phyloP scores from a whole-genome alignment of 2,888 invertebrate species.

The Fragum sueziense region DNA sequence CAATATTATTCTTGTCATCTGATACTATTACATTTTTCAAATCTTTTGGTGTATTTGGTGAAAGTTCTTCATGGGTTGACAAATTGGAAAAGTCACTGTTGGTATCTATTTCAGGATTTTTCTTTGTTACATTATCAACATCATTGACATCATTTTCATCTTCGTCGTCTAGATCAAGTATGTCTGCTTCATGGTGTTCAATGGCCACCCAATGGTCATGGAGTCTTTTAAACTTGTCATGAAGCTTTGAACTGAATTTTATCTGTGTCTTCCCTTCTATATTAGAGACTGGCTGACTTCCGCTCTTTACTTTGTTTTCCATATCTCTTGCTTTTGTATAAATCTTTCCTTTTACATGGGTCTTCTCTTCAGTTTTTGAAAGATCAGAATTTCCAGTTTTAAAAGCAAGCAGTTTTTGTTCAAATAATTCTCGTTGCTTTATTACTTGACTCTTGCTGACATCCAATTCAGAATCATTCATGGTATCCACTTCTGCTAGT shows the following conservation, averaged over 20 bases:
- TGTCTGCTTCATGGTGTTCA: slow-evolving; percentile 53
- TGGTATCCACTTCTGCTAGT: neutral
- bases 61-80: too few relatives aligned
- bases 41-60: too few relatives aligned
- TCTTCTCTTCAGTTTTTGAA: neutral
- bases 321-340: slow-evolving; percentile 32
- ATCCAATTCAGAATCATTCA: neutral
- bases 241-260: slow-evolving; percentile 21
- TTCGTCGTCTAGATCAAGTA: slow-evolving; percentile 47
- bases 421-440: slow-evolving; percentile 14
- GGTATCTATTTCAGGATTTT: too few relatives aligned
- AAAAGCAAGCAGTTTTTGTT: neutral
- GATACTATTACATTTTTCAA: too few relatives aligned
- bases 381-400: neutral
- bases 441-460: neutral
- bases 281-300: neutral
- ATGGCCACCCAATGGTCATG: slow-evolving; percentile 55
- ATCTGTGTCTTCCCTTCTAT: slow-evolving; percentile 8
- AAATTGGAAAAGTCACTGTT: too few relatives aligned
- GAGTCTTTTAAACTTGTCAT: slow-evolving; percentile 50
- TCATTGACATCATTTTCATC: slow-evolving; percentile 13
- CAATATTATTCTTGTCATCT: too few relatives aligned
- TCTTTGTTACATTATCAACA: neutral
- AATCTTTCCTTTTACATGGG: slow-evolving; percentile 20
- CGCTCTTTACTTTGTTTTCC: slow-evolving; percentile 23